phyloP scores from a whole-genome alignment of 2,888 invertebrate species.

The Odontocolon sp. region DNA sequence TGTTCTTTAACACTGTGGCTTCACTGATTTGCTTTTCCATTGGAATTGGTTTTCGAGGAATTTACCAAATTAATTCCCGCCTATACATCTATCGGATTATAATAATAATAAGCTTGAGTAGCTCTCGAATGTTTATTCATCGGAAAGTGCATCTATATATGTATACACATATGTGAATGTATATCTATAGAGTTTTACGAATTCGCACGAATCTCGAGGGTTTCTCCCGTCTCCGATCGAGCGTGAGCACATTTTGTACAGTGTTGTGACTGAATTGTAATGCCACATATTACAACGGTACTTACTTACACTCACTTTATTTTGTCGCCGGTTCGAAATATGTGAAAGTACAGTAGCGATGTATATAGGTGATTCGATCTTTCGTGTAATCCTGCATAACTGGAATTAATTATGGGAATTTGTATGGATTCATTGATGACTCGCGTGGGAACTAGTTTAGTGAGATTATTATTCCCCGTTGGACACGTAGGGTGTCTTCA shows the following conservation, averaged over 20 bases:
- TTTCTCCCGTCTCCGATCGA: too few relatives aligned
- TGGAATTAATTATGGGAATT: constrained; percentile 45
- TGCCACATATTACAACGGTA: too few relatives aligned
- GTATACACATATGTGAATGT: too few relatives aligned
- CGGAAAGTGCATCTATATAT: constrained; percentile 2
- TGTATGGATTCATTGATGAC: constrained; percentile 45
- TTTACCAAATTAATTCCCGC: constrained; percentile 18
- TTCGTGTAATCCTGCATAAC: neutral
- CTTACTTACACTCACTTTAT: too few relatives aligned
- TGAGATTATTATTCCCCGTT: neutral
- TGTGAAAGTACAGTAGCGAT: neutral
- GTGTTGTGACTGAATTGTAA: too few relatives aligned
- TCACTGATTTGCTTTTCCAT: constrained; percentile 15
- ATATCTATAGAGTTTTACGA: neutral
- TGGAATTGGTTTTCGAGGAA: neutral
- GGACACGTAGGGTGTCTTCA: neutral
- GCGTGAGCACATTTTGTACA: too few relatives aligned
- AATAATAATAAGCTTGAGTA: neutral
- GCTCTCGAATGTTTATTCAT: constrained; percentile 12
- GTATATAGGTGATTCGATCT: constrained; percentile 9
- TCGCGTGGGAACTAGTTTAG: constrained; percentile 44
- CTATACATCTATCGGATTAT: neutral
- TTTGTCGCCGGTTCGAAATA: neutral
- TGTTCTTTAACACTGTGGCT: too few relatives aligned
- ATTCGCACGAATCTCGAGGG: too few relatives aligned